Evolutionary conservation across 1,140 invertebrate genomes (phyloP), one percentile per base, ranked within the genome.

Genomic region (Heliconius nattereri): DNA sequence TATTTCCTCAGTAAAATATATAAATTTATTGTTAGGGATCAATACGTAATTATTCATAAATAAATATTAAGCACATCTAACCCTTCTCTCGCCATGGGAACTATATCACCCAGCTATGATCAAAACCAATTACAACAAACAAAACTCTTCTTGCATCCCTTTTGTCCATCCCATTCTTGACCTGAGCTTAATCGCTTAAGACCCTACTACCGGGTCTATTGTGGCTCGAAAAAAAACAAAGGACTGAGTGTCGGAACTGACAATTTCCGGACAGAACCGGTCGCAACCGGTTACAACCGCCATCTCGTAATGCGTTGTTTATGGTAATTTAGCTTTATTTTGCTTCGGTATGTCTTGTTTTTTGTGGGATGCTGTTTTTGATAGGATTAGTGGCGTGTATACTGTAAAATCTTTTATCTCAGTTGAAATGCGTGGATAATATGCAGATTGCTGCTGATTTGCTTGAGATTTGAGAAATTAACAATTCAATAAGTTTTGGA

Each of bases 311-410:
- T 92, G 88, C 84, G 83, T 90, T 93, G 91, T 93, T 93, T 93
- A 93, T 93, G 91, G 90, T 93, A 93, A 93, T 93, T 92, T 92
- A 80, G 87, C 80, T 74, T 81, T 86, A 86, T 91, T 86, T 89
- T 91, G 85, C 89, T 83, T 81, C 73, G 73, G 81, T 77, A 71
- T 90, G 85, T 87, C 85, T 85, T 80, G 85, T 89, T 91, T 90
- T 86, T 49, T 75, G 29, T 88, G 84, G 81, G 89, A 89, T 85
- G 86, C 86, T 86, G 85, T 78, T 52, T 54, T 73, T 84, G 76
- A 90, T 90, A 78, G 84, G 90, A 92, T 93, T 93, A 90, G 91
- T 75, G 89, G 91, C 78, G 77, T 89, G 86, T 90, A 77, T 52
- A 57, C 54, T 57, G 54, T 20, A 23, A 57, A 57, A 57, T 26